Evolutionary conservation across 2,113 vertebrate genomes (phyloP).

Genomic region (Dascyllus trimaculatus): DNA sequence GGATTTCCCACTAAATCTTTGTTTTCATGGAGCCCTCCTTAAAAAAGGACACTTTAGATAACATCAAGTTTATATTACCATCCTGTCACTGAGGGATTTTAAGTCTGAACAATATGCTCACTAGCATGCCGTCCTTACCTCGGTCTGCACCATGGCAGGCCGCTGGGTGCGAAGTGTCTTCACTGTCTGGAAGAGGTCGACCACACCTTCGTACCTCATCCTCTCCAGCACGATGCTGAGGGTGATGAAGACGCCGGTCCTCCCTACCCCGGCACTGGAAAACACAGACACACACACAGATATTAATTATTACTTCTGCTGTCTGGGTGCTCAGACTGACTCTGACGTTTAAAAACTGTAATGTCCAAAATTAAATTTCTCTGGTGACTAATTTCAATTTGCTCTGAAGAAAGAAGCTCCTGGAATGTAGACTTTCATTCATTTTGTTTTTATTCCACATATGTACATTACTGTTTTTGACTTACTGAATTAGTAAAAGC

Average conservation of each 20-base stretch:
- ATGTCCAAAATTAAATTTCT: background rate
- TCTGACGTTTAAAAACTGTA: background rate
- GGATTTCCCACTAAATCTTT: conserved; percentile 27
- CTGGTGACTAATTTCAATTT: background rate
- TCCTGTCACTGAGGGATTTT: background rate
- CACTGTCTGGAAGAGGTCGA: conserved; percentile 98
- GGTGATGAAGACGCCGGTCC: conserved; percentile 96
- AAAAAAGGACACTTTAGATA: conserved; percentile 23
- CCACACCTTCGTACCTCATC: conserved; percentile 96
- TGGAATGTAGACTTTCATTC: background rate
- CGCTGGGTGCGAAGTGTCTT: conserved; percentile 96
- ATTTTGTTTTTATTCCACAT: too few species aligned
- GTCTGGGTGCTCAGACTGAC: background rate
- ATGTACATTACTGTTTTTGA: background rate
- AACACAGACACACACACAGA: background rate
- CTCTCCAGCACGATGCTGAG: conserved; percentile 97
- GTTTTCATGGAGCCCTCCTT: conserved; percentile 11
- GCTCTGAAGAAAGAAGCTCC: background rate
- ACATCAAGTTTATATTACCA: background rate
- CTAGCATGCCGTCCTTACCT: conserved; percentile 80
- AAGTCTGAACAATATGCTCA: background rate
- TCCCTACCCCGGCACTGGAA: conserved; percentile 91
- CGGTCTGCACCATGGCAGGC: conserved; percentile 98
- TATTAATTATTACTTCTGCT: too few species aligned
- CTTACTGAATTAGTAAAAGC: background rate